Base-by-base conservation (phyloP, 2,113 vertebrate genomes). In the Syngnathus typhle region DNA sequence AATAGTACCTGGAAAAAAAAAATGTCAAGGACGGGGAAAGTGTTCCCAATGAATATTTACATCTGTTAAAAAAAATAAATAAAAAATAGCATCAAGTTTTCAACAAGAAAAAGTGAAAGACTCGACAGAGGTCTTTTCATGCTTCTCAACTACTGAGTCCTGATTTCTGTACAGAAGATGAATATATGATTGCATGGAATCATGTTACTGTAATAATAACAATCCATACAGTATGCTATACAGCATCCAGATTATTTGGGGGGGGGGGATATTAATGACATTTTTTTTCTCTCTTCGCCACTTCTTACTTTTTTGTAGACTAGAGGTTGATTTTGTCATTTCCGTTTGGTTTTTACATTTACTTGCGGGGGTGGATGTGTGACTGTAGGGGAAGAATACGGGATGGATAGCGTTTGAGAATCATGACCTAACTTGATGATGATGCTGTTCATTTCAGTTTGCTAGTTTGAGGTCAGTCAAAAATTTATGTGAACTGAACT, bases 131-230 rank as follows among this genome's bases (percentile, higher is more conserved):
- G 85, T 92, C 88, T 93, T 89, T 91, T 88, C 87, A 91, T 84
- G 90, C 85, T 92, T 93, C 92, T 86, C 90, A 93, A 95, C 94
- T 94, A 95, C 93, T 95, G 93, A 95, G 87, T 84, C 89, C 89
- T 91, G 88, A 83, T 81, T 85, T 94, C 89, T 92, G 91, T 90
- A 89, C 89, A 94, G 91, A 90, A 89, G 87, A 91, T 87, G 85
- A 91, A 82, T 82, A 79, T 54, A 83, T 73, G 86, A 88, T 87
- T 91, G 92, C 93, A 94, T 93, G 93, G 90, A 90, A 89, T 71
- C 73, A 86, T 93, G 88, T 94, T 90, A 93, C 92, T 94, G 91
- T 93, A 94, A 93, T 92, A 92, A 93, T 93, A 94, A 92, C 93
- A 32, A 32, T 32, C 27, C 27, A 32, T 32, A 32, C 23, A 23